phyloP scores from a whole-genome alignment of 1,140 invertebrate genomes.

The Adoxophyes honmai region DNA sequence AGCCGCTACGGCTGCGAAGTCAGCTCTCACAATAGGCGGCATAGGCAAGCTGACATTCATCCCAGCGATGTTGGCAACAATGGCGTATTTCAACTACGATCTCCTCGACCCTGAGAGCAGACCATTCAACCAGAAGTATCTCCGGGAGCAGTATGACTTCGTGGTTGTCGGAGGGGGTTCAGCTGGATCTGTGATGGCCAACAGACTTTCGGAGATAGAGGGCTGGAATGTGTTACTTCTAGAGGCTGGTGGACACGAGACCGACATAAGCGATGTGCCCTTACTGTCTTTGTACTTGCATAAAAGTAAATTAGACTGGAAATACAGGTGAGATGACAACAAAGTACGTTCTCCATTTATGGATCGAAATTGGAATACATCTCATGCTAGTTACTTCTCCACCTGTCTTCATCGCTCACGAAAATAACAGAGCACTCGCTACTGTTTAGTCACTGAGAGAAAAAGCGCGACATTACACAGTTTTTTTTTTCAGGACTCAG shows the following conservation, averaged over 20 bases:
- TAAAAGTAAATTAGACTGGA: slow-evolving; percentile 95
- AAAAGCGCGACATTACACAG: too few relatives aligned
- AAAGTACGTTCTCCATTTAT: too few relatives aligned
- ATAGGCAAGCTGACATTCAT: slow-evolving; percentile 85
- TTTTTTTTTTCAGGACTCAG: slow-evolving; percentile 84
- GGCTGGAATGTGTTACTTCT: slow-evolving; percentile 89
- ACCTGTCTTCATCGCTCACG: too few relatives aligned
- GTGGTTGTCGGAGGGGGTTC: slow-evolving; percentile 90
- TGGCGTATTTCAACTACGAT: slow-evolving; percentile 92
- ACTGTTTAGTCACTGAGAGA: too few relatives aligned
- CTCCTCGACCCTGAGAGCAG: slow-evolving; percentile 90
- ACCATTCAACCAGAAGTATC: slow-evolving; percentile 82
- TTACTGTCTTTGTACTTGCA: slow-evolving; percentile 91
- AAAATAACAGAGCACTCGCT: not conserved
- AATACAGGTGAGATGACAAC: slow-evolving; percentile 87
- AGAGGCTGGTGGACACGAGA: slow-evolving; percentile 93
- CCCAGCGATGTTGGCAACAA: slow-evolving; percentile 85
- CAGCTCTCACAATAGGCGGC: slow-evolving; percentile 82
- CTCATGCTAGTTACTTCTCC: too few relatives aligned
- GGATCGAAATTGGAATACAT: too few relatives aligned
- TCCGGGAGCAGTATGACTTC: slow-evolving; percentile 87
- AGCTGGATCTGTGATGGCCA: slow-evolving; percentile 91
- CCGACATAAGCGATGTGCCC: slow-evolving; percentile 89
- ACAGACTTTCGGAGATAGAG: slow-evolving; percentile 87
- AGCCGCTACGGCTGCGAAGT: slow-evolving; percentile 80